These are phyloP conservation scores for Myripristis murdjan DNA, from an alignment of 2,797 vertebrate species.

Conservation along the genomic window DNA sequence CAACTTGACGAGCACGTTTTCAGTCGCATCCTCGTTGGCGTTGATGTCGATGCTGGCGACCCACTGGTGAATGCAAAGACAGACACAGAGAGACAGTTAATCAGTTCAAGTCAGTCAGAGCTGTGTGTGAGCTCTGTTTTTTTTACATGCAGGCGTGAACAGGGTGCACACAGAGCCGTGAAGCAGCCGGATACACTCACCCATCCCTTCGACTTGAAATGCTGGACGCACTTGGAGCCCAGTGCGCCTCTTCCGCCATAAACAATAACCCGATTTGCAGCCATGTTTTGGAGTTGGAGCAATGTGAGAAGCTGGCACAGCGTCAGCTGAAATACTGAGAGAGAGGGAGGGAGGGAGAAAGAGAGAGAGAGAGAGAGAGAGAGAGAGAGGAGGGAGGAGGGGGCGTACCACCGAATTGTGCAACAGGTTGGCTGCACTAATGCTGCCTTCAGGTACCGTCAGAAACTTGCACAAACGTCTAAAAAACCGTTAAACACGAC, in stretches of 20 bases:
- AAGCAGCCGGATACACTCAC: constrained; percentile 75
- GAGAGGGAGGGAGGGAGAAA: not conserved
- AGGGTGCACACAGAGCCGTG: not conserved
- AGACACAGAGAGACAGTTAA: not conserved
- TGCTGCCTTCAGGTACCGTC: constrained; percentile 56
- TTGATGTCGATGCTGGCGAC: constrained; percentile 93
- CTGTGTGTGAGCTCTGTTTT: too few species aligned
- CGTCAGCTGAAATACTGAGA: constrained; percentile 8
- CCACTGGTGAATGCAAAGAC: constrained; percentile 84
- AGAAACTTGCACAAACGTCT: not conserved
- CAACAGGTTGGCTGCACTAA: constrained; percentile 58
- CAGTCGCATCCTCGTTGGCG: constrained; percentile 91
- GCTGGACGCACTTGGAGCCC: constrained; percentile 90
- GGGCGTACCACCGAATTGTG: constrained; percentile 20
- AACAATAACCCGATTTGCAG: constrained; percentile 87
- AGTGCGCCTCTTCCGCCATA: constrained; percentile 94
- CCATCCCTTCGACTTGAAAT: constrained; percentile 91
- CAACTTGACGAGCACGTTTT: constrained; percentile 89
- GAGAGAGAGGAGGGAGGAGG: constrained; percentile 10
- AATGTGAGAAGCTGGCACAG: constrained; percentile 1
- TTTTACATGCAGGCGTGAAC: too few species aligned
- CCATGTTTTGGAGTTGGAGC: constrained; percentile 61
- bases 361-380: constrained; percentile 1
- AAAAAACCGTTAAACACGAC: too few species aligned
- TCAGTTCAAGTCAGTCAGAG: too few species aligned